Percentiles rank a stretch among this genome's conserved stretches.
Conservation (phyloP, 2,113 vertebrate genomes). For the Austrofundulus limnaeus region DNA sequence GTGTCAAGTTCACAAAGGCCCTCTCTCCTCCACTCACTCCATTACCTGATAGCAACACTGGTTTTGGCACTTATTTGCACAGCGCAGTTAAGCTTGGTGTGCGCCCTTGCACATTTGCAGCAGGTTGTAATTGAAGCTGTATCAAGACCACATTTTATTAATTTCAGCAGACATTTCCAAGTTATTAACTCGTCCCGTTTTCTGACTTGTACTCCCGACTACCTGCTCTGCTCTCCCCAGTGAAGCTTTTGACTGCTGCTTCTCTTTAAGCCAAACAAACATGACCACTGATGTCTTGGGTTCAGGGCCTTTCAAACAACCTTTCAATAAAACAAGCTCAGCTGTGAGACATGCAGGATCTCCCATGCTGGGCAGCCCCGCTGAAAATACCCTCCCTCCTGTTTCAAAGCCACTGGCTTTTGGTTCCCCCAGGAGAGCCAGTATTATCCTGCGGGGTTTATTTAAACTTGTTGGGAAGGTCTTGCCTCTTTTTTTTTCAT, state of each 20-base stretch:
- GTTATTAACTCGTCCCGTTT: constrained; percentile 52
- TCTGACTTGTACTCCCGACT: constrained; percentile 26
- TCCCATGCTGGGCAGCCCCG: constrained; percentile 69
- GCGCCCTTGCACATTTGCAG: constrained; percentile 39
- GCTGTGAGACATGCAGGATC: constrained; percentile 79
- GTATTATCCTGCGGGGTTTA: constrained; percentile 78
- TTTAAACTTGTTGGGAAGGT: constrained; percentile 79
- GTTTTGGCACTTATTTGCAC: constrained; percentile 70
- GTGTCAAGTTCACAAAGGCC: constrained; percentile 79
- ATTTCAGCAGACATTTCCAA: constrained; percentile 45
- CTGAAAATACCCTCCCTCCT: constrained; percentile 75
- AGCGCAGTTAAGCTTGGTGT: constrained; percentile 45
- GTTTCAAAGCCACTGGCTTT: constrained; percentile 79
- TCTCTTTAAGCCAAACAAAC: constrained; percentile 75
- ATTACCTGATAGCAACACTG: constrained; percentile 74
- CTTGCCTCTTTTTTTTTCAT: constrained; percentile 75
- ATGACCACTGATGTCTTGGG: constrained; percentile 69
- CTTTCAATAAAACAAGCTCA: constrained; percentile 80
- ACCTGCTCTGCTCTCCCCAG: constrained; percentile 47
- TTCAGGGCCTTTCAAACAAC: constrained; percentile 76
- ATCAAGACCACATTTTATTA: constrained; percentile 54
- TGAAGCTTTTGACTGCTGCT: constrained; percentile 57
- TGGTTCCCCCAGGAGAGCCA: constrained; percentile 73
- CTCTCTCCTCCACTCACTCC: constrained; percentile 69
- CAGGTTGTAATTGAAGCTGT: constrained; percentile 57